phyloP scores from a whole-genome alignment of 2,888 invertebrate species.

The Melanophora roralis region DNA sequence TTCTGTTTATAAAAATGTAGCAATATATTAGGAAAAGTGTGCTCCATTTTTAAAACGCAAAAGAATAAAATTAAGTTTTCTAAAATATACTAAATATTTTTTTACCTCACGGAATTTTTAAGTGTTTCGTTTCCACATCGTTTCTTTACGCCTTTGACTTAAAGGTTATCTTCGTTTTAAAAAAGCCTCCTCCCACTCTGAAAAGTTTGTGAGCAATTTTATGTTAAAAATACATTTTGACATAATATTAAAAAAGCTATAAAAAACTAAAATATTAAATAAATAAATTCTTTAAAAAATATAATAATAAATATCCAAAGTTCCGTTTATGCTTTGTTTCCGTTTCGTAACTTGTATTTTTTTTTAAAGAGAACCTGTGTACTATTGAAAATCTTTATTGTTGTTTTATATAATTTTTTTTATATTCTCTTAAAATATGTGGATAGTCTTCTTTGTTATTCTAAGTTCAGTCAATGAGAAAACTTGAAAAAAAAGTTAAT shows the following conservation, averaged over 20 bases:
- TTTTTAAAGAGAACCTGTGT: neutral
- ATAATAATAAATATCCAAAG: neutral
- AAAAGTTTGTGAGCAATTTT: neutral
- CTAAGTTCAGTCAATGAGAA: constrained; percentile 24
- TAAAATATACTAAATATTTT: too few relatives aligned
- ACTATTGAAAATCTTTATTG: constrained; percentile 8
- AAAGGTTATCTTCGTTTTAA: constrained; percentile 59
- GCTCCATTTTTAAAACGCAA: constrained; percentile 43
- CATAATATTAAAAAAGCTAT: neutral
- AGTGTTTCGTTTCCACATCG: constrained; percentile 48
- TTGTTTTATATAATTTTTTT: constrained; percentile 18
- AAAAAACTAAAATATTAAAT: neutral
- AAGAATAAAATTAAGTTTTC: too few relatives aligned
- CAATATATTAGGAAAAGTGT: neutral
- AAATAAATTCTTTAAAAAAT: neutral
- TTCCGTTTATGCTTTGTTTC: constrained; percentile 12
- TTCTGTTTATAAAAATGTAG: neutral
- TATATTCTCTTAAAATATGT: constrained; percentile 38
- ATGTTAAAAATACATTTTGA: neutral
- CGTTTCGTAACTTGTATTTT: constrained; percentile 19
- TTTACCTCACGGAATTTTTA: constrained; percentile 58
- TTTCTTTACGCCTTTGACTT: constrained; percentile 60
- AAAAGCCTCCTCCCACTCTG: constrained; percentile 53
- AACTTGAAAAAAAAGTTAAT: constrained; percentile 43
- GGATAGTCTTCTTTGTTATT: constrained; percentile 3